Evolutionary conservation across 2,888 invertebrate species (phyloP), one percentile per base, ranked within the genome.

Genomic region (Ophioninae sp.): DNA sequence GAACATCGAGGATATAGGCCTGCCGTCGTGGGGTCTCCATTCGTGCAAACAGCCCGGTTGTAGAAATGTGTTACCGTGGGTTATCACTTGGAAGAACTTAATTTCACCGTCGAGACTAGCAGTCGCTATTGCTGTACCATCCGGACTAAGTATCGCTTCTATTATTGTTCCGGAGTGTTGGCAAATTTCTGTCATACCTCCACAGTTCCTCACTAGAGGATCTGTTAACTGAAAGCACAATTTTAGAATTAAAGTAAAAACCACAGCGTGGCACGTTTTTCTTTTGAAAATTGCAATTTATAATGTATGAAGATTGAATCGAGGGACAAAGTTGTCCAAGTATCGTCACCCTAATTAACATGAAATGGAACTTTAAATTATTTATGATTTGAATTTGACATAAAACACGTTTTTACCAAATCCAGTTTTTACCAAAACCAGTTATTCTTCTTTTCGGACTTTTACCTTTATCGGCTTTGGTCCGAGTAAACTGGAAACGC

Each of bases 51-150:
- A 98, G 86, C 97, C 95, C 6, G 96, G 97, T 87, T 95, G 95
- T 58, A 91, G 88, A 73, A 90, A 89, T 23, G 90, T 90, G 78
- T 94, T 94, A n/a, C 86, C 88, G 86, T 95, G 95, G 93, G 96
- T 95, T 92, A 96, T 96, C 63, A 97, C 95, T 94, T 98, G 98
- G 93, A 97, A 98, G 94, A 99, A 99, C 93, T 97, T 97, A 71
- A 99, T 97, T 90, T 95, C 95, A 73, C 99, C 99, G 93, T 98
- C 98, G 0, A 95, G 94, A 89, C 97, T 96, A 44, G 98, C 98
- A 59, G 98, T 97, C 65, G 98, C 98, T 80, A 99, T 95, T 10
- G 98, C 98, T 22, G 98, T 97, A 44, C 98, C 99, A 94, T 99
- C 99, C 0, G 98, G 98, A 65, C 98, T 97, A 93, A 99, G 97